phyloP scores from a whole-genome alignment of 1,140 invertebrate species.

The Atta texana region DNA sequence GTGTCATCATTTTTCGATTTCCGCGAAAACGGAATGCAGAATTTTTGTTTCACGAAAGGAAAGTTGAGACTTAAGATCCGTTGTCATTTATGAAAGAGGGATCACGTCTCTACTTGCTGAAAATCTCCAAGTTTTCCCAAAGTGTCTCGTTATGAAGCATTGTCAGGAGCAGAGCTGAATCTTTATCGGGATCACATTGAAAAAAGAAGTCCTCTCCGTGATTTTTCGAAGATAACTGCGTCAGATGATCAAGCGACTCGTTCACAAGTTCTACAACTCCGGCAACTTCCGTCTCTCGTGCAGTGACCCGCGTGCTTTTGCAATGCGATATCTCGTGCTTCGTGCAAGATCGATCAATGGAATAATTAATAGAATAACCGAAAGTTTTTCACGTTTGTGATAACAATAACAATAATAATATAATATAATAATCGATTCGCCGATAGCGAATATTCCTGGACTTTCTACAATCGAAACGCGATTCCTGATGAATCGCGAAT shows the following conservation, averaged over 20 bases:
- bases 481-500: not conserved
- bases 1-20: not conserved
- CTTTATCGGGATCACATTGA: not conserved
- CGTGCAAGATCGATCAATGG: not conserved
- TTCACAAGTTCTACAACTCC: conserved; percentile 25
- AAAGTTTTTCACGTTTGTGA: not conserved
- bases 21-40: not conserved
- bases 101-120: not conserved
- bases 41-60: conserved; percentile 2
- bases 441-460: not conserved
- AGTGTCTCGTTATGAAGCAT: not conserved
- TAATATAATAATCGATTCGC: not conserved
- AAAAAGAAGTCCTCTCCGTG: conserved; percentile 6
- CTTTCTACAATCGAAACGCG: not conserved
- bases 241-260: conserved; percentile 21
- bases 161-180: not conserved
- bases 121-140: not conserved
- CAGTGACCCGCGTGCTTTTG: conserved; percentile 67
- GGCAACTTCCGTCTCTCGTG: conserved; percentile 22
- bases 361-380: too few relatives aligned
- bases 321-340: not conserved
- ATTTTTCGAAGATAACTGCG: not conserved
- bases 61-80: not conserved
- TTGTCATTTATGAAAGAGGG: not conserved
- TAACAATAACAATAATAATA: too few relatives aligned